A percentile compares a stretch with the other conserved stretches of the same genome.
Evolutionary conservation across 2,113 vertebrate genomes (phyloP).

Genomic region (Poicephalus gulielmi): DNA sequence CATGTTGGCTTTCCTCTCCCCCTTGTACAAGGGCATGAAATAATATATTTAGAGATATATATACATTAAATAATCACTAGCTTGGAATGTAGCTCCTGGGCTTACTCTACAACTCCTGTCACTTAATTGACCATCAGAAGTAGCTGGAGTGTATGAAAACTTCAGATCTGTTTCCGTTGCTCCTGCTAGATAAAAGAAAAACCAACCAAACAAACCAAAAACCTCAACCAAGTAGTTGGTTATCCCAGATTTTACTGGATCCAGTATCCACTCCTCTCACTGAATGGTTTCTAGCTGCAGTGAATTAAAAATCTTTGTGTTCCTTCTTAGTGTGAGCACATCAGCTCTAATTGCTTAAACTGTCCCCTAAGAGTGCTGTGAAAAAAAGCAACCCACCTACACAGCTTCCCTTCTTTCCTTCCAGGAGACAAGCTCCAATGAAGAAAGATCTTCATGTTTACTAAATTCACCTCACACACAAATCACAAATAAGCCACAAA

Average conservation of each 20-base stretch:
- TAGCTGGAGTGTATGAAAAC: neutral
- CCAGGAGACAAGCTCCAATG: neutral
- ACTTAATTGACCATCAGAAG: neutral
- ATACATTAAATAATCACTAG: neutral
- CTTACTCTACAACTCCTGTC: neutral
- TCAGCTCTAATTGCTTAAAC: neutral
- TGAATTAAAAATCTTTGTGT: neutral
- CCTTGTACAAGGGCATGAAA: neutral
- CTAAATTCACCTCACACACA: neutral
- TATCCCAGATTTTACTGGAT: neutral
- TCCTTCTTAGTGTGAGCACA: neutral
- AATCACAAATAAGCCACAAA: neutral
- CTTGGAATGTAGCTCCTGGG: neutral
- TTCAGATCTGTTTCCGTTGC: neutral
- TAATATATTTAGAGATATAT: neutral
- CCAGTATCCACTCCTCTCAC: rapidly evolving
- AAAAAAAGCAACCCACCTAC: neutral
- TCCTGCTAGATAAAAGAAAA: neutral
- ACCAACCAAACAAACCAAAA: neutral
- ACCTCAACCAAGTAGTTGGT: rapidly evolving
- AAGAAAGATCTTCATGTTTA: neutral
- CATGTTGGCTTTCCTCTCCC: rapidly evolving
- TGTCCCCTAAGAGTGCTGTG: neutral
- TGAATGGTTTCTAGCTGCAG: neutral
- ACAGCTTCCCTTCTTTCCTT: neutral